Conservation (phyloP, 2,113 vertebrate genomes). For the Globicephala melas region DNA sequence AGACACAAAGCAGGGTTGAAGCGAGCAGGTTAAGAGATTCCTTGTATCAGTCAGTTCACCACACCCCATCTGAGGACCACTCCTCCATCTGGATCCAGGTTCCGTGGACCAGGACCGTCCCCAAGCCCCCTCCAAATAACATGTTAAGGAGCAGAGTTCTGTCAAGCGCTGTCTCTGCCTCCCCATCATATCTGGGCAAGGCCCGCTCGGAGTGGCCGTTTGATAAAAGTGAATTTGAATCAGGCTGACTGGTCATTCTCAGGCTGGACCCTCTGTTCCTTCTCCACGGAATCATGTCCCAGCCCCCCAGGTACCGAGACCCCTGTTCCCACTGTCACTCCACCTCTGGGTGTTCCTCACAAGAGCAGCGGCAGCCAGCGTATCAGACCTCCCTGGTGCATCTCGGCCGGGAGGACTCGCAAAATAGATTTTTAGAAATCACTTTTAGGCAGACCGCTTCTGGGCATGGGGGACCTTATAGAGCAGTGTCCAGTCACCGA, state of each 20-base stretch:
- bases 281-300: neutral
- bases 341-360: neutral
- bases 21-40: neutral
- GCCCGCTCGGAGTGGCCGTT: neutral
- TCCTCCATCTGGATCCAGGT: neutral
- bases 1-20: neutral
- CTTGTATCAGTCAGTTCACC: neutral
- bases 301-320: neutral
- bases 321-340: neutral
- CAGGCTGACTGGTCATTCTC: neutral
- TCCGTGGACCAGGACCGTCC: neutral
- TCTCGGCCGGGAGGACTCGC: neutral
- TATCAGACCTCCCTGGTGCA: neutral
- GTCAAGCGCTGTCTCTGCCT: neutral
- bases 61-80: neutral
- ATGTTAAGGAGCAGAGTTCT: neutral
- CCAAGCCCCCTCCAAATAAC: neutral
- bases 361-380: neutral
- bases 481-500: neutral
- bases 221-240: neutral
- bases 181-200: neutral
- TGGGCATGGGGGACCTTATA: neutral
- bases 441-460: neutral
- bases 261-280: neutral
- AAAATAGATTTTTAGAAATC: neutral